phyloP scores from a whole-genome alignment of 53 echinoderm and acorn worm genomes.

The Henricia sp. region DNA sequence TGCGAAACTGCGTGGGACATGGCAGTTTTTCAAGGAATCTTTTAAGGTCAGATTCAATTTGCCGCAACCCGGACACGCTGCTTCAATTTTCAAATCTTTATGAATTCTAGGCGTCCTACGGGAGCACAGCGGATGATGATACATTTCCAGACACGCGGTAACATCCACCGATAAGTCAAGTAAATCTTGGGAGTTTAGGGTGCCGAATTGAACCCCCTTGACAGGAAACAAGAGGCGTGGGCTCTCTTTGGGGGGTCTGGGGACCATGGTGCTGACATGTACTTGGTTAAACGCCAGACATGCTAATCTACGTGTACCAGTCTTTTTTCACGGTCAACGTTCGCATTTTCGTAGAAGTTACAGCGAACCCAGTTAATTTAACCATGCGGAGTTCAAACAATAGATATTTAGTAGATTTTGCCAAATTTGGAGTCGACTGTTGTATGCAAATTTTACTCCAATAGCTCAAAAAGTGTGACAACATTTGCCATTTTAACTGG shows the following conservation, averaged over 20 bases:
- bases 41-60: conserved; percentile 25
- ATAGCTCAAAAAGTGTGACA: too few relatives aligned
- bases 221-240: conserved; percentile 58
- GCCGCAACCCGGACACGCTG: conserved; percentile 28
- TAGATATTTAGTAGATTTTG: too few relatives aligned
- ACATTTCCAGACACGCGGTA: conserved; percentile 43
- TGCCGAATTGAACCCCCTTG: background rate
- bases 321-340: conserved; percentile 4
- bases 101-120: conserved; percentile 13
- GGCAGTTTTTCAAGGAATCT: background rate
- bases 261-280: background rate
- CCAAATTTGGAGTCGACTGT: too few relatives aligned
- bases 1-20: background rate
- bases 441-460: too few relatives aligned
- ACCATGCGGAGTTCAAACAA: too few relatives aligned
- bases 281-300: conserved; percentile 23
- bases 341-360: too few relatives aligned
- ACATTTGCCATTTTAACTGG: too few relatives aligned
- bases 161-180: conserved; percentile 31
- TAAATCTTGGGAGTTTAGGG: conserved; percentile 12
- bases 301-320: background rate
- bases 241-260: conserved; percentile 25
- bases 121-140: conserved; percentile 57
- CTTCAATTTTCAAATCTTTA: conserved; percentile 16
- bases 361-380: too few relatives aligned